Evolutionary conservation across 2,113 vertebrate species (phyloP).

Genomic region (Protomyctophum bolini): DNA sequence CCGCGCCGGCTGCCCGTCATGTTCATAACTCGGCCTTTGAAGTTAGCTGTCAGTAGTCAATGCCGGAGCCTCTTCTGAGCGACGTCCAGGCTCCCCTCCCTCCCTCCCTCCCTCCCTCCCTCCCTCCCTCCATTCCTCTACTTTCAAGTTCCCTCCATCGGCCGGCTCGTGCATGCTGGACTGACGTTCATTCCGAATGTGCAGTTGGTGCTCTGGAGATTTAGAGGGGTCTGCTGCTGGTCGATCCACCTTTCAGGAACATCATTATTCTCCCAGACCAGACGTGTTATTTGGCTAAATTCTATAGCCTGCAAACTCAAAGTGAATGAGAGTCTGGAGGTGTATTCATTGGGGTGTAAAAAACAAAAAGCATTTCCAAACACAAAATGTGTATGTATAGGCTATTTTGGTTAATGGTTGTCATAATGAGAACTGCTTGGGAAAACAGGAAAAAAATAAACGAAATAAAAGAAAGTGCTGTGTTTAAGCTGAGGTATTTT

Average conservation of each 20-base stretch:
- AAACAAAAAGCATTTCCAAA: conserved; percentile 16
- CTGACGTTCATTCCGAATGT: conserved; percentile 62
- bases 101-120: conserved; percentile 13
- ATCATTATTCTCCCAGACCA: conserved; percentile 44
- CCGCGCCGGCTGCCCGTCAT: conserved; percentile 67
- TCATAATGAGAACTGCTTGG: conserved; percentile 21
- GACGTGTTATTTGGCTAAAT: conserved; percentile 54
- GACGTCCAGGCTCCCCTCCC: conserved; percentile 51
- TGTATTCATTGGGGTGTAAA: conserved; percentile 35
- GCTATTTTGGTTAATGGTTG: conserved; percentile 28
- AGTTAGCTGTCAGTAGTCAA: conserved; percentile 67
- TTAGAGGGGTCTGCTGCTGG: conserved; percentile 28
- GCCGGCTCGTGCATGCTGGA: conserved; percentile 51
- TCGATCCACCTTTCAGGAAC: conserved; percentile 66
- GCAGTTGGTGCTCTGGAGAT: conserved; percentile 76
- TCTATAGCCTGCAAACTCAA: conserved; percentile 56
- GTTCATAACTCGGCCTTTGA: conserved; percentile 75
- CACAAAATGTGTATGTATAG: conserved; percentile 41
- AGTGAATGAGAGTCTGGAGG: conserved; percentile 58
- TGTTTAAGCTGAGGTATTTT: too few relatives aligned
- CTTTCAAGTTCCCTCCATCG: conserved; percentile 78
- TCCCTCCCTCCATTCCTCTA: conserved; percentile 38
- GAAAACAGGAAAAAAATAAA: conserved; percentile 4
- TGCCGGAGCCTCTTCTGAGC: conserved; percentile 72
- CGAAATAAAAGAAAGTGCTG: neutral